phyloP scores from a whole-genome alignment of 2,888 invertebrate species.

The Ellobium chinense region DNA sequence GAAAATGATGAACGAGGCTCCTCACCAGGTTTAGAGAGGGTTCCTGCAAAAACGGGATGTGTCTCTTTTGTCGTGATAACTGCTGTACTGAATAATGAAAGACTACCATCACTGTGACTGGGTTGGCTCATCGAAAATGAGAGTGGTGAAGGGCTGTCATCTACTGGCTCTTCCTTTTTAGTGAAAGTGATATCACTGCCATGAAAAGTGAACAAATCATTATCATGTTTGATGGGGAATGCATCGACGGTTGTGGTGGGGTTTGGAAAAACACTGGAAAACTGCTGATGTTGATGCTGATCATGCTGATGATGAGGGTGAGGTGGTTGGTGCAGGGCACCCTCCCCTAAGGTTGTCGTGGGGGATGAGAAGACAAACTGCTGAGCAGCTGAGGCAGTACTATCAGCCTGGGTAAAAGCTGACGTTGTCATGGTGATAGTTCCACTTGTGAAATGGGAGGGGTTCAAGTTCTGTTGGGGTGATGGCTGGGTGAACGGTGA shows the following conservation, averaged over 20 bases:
- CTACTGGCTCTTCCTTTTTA: not conserved
- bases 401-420: constrained; percentile 4
- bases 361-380: constrained; percentile 9
- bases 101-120: not conserved
- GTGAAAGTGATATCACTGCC: not conserved
- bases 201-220: constrained; percentile 1
- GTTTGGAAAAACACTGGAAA: not conserved
- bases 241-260: not conserved
- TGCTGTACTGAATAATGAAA: not conserved
- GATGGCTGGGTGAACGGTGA: constrained; percentile 4
- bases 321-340: not conserved
- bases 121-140: not conserved
- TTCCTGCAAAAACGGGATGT: constrained; percentile 2
- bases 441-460: not conserved
- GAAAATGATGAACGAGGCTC: constrained; percentile 1
- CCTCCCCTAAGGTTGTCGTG: not conserved
- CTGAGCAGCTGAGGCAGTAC: not conserved
- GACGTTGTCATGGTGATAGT: not conserved
- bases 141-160: not conserved
- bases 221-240: constrained; percentile 20
- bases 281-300: not conserved
- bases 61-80: not conserved
- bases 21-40: not conserved
- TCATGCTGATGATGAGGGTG: not conserved
- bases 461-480: constrained; percentile 9